Evolutionary conservation across 2,113 vertebrate genomes (phyloP).

Genomic region (cat (Felis catus)): DNA sequence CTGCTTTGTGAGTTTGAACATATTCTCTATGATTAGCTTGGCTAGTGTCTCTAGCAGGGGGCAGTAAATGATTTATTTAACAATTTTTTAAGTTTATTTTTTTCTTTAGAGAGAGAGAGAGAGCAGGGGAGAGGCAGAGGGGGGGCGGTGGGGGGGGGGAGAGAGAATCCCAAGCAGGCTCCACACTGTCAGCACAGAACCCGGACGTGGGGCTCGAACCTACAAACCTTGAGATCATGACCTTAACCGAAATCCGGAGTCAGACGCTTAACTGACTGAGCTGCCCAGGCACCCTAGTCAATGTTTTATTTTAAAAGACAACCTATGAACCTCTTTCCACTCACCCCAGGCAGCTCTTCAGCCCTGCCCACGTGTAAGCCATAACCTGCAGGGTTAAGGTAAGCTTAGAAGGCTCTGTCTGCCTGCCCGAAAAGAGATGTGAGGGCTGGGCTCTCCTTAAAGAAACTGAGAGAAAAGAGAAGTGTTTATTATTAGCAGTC

Average conservation of each 20-base stretch:
- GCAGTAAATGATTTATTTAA: background rate
- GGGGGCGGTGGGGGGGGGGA: too few species aligned
- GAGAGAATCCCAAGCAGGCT: too few species aligned
- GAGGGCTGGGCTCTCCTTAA: background rate
- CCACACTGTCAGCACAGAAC: too few species aligned
- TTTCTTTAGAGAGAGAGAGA: too few species aligned
- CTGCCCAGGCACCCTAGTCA: background rate
- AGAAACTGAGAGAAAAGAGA: background rate
- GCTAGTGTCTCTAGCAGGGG: background rate
- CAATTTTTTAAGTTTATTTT: background rate
- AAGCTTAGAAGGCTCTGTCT: background rate
- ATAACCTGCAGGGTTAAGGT: background rate
- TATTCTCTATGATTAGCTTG: background rate
- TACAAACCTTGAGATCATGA: too few species aligned
- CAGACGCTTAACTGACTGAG: too few species aligned
- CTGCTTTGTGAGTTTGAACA: background rate
- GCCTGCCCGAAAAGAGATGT: too few species aligned
- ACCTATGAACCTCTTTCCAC: background rate
- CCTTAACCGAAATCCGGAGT: too few species aligned
- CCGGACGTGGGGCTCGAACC: too few species aligned
- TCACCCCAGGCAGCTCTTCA: background rate
- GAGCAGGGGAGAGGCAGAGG: too few species aligned
- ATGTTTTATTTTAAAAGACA: conserved; percentile 28
- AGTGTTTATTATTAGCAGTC: background rate
- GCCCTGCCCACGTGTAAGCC: background rate